A percentile compares a stretch with the other conserved stretches of the same genome.
These are phyloP conservation scores for Meteorus sp. DNA, from an alignment of 1,140 invertebrate genomes.

Conservation along the genomic window DNA sequence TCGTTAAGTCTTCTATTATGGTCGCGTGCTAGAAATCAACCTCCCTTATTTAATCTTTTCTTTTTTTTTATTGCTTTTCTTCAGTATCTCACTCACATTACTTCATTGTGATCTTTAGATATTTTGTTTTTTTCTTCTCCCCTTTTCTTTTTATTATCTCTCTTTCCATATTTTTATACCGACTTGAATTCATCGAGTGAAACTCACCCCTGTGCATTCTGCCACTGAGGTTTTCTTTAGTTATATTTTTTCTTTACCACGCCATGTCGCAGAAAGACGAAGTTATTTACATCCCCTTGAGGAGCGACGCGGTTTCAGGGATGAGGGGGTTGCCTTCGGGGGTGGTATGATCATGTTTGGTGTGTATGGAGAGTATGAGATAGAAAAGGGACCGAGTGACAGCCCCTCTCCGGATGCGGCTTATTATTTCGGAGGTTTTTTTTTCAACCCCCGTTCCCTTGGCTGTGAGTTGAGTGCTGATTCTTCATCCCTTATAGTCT, in stretches of 20 bases:
- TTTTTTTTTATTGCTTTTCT: slow-evolving; percentile 15
- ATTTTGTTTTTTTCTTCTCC: slow-evolving; percentile 28
- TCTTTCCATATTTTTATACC: background rate
- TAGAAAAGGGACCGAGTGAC: too few relatives aligned
- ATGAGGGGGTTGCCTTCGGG: too few relatives aligned
- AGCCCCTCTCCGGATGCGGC: slow-evolving; percentile 21
- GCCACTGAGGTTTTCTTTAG: slow-evolving; percentile 4
- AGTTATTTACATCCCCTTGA: slow-evolving; percentile 25
- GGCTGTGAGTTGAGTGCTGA: too few relatives aligned
- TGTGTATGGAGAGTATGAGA: too few relatives aligned
- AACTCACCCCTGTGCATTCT: background rate
- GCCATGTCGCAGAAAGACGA: slow-evolving; percentile 12
- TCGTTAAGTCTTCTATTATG: slow-evolving; percentile 51
- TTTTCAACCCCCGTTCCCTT: slow-evolving; percentile 5
- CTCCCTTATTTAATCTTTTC: slow-evolving; percentile 26
- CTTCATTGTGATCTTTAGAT: background rate
- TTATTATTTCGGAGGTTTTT: slow-evolving; percentile 33
- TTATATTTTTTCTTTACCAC: background rate
- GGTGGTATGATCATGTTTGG: too few relatives aligned
- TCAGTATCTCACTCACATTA: background rate
- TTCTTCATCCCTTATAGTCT: background rate
- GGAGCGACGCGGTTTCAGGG: background rate
- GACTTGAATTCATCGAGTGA: background rate
- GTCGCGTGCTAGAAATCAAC: slow-evolving; percentile 39
- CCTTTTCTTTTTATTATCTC: background rate